Evolutionary conservation across 2,113 vertebrate genomes (phyloP), one percentile per base, ranked within the genome.

Genomic region (Caretta caretta): DNA sequence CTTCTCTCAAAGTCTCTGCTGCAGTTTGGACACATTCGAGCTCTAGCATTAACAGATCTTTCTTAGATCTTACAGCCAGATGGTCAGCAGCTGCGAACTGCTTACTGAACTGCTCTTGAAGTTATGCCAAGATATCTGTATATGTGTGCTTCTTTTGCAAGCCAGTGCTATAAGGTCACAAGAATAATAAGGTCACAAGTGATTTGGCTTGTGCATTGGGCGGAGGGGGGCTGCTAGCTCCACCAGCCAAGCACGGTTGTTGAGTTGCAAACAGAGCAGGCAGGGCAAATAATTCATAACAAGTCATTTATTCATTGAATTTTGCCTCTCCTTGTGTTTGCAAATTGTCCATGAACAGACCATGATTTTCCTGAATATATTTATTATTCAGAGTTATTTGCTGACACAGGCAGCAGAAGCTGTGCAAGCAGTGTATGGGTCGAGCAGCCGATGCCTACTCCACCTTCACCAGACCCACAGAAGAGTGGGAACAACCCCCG

Each of bases 41-140:
- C 56, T 92, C 46, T 84, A 83, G 16, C 80, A 50, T 89, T 96
- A 96, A 95, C 54, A 97, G 96, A 95, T 87, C 56, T 88, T 92
- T 95, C 53, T 90, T 79, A 96, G 78, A 87, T 86, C 94, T 97
- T 96, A 90, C 81, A 96, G 93, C 91, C 96, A 98, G 94, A 98
- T 97, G 94, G 96, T 95, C 96, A 97, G 90, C 85, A 92, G 53
- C 97, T 95, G 97, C 19, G 56, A 97, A 90, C 76, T 97, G 88
- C 83, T 97, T 97, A 93, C 83, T 95, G 94, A 96, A 87, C 75
- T 0, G 3, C 86, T 93, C 86, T 97, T 96, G 89, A 95, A 88
- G 80, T 75, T 56, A 22, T 5, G 93, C 96, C 96, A 97, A 92
- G 82, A 19, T 94, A 95, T 93, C 83, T 88, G 84, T 91, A 89